Evolutionary conservation across 1,140 invertebrate species (phyloP).

Genomic region (Saxidomus purpurata): DNA sequence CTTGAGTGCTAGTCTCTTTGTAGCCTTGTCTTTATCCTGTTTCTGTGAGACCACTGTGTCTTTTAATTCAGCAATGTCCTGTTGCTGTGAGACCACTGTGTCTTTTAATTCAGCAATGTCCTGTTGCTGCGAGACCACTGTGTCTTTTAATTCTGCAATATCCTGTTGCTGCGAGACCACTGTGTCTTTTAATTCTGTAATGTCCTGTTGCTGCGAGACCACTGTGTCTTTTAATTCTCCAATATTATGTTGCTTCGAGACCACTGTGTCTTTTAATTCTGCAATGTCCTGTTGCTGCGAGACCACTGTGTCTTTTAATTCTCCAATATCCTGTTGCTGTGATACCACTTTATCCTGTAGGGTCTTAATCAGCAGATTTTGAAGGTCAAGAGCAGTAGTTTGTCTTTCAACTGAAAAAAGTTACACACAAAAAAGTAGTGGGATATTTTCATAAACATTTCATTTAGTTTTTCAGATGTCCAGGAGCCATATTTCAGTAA

Average conservation of each 20-base stretch:
- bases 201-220: too few species aligned
- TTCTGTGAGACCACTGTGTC: too few species aligned
- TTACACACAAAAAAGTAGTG: too few species aligned
- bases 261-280: not conserved
- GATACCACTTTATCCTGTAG: not conserved
- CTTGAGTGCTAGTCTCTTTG: too few species aligned
- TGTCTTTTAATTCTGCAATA: not conserved
- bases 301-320: not conserved
- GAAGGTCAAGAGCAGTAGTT: not conserved
- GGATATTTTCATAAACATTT: too few species aligned
- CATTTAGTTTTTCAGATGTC: too few species aligned
- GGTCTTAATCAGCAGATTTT: not conserved
- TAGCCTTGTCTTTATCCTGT: too few species aligned
- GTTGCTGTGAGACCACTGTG: too few species aligned
- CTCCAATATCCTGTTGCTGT: not conserved
- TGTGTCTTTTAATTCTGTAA: too few species aligned
- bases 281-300: not conserved
- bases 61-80: too few species aligned
- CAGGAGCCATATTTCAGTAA: too few species aligned
- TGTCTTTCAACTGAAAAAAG: not conserved
- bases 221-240: not conserved
- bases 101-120: not conserved
- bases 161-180: not conserved
- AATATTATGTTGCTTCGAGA: not conserved
- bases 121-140: not conserved